Evolutionary conservation across 2,797 vertebrate species (phyloP).

Genomic region (Alouatta caraya): DNA sequence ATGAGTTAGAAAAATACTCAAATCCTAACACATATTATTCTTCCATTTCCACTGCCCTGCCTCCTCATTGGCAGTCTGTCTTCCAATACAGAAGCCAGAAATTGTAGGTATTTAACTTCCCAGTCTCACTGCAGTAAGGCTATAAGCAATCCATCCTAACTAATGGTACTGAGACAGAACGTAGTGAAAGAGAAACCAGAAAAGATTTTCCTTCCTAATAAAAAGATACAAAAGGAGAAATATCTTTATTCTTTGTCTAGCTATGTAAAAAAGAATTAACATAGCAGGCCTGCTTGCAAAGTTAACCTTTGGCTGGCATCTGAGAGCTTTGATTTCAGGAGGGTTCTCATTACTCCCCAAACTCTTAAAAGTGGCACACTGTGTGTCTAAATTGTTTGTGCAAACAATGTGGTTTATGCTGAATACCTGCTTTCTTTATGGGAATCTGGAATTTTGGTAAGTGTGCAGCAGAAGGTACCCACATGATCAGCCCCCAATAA

Average conservation of each 20-base stretch:
- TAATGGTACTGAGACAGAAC: not conserved
- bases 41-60: not conserved
- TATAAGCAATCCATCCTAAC: not conserved
- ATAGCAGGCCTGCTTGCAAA: not conserved
- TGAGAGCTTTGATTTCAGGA: not conserved
- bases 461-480: not conserved
- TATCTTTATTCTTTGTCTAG: not conserved
- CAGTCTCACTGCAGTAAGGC: not conserved
- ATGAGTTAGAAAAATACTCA: not conserved
- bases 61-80: not conserved
- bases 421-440: constrained; percentile 25
- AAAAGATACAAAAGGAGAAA: not conserved
- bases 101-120: not conserved
- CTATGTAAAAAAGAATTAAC: not conserved
- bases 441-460: not conserved
- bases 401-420: constrained; percentile 27
- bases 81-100: not conserved
- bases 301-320: not conserved
- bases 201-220: constrained; percentile 19
- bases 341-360: not conserved
- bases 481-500: not conserved
- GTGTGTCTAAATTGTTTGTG: not conserved
- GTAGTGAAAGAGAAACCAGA: not conserved
- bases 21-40: not conserved
- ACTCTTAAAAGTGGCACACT: not conserved